A percentile compares a stretch with the other conserved stretches of the same genome.
These are phyloP conservation scores for Myotis davidii DNA, from an alignment of 2,113 vertebrate species.

Conservation along the genomic window DNA sequence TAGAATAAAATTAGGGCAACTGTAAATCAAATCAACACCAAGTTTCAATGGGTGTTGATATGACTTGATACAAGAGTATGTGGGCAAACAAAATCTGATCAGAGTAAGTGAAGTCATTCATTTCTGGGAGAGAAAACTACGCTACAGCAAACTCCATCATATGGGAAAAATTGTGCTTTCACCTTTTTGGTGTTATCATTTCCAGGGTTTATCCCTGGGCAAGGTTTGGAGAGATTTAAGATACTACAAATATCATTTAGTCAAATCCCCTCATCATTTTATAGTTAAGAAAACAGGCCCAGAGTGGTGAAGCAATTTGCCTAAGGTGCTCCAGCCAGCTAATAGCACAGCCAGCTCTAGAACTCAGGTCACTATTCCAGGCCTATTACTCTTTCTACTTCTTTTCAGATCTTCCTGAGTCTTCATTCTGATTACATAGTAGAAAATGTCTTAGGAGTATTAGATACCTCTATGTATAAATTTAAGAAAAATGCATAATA, in stretches of 20 bases:
- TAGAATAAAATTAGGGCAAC: constrained; percentile 41
- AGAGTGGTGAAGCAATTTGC: background rate
- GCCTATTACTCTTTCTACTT: constrained; percentile 18
- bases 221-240: constrained; percentile 3
- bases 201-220: constrained; percentile 24
- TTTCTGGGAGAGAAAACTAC: constrained; percentile 44
- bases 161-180: constrained; percentile 15
- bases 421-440: constrained; percentile 35
- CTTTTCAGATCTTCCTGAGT: constrained; percentile 45
- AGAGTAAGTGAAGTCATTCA: background rate
- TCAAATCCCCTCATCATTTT: constrained; percentile 44
- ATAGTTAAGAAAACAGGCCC: constrained; percentile 15
- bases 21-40: constrained; percentile 4
- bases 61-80: constrained; percentile 33
- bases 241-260: constrained; percentile 32
- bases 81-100: constrained; percentile 57
- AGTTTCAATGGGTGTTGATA: background rate
- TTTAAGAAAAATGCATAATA: background rate
- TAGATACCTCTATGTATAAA: constrained; percentile 12
- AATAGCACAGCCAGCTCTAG: background rate
- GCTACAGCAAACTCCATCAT: background rate
- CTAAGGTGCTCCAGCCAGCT: background rate
- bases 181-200: background rate
- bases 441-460: constrained; percentile 43
- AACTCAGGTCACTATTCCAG: constrained; percentile 34